Base-by-base conservation (phyloP, 1,140 invertebrate genomes). In the Heliconius himera region DNA sequence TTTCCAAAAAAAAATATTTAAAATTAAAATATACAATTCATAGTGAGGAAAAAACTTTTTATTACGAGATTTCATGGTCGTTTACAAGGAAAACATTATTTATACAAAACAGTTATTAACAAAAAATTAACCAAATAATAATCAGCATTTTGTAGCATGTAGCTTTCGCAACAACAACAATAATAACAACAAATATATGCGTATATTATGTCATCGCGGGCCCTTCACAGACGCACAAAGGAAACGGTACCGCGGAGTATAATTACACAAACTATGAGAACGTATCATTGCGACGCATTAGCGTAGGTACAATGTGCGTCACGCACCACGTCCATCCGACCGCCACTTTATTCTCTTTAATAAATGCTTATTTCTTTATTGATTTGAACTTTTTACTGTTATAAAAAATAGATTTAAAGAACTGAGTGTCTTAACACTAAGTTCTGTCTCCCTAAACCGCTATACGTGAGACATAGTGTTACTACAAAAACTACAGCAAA, bases 251-350 rank as follows among this genome's bases (percentile, higher is more conserved):
- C 66, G 36, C 70, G 51, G 29, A n/a, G 56, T 76, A 26, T 76
- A 70, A 76, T 76, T 76, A 76, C 75, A 76, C 75, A 70, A 76
- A 76, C 66, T 70, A 76, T 76, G 75, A 76, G 60, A 76, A 76
- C 75, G 60, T 76, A 76, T 76, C 75, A 76, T 76, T 70, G 56
- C 75, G 22, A 70, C 75, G 56, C 75, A 76, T 76, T 76, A 70
- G 66, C 56, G 60, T 29, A 76, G 41, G 41, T 70, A 70, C 70
- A 41, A 41, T 41, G 70, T 38, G 66, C 75, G 60, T 76, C 75
- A 76, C 75, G 75, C 75, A 70, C 46, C 54, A 76, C 60, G 41
- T 70, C 18, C 56, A 38, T 46, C 22, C 8, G 20, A 60, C 46
- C 54, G 49, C 26, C 26, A 26, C 22, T 29, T n/a, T 13, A 29